phyloP scores from a whole-genome alignment of 2,113 vertebrate species.

The Cercopithecus mona region DNA sequence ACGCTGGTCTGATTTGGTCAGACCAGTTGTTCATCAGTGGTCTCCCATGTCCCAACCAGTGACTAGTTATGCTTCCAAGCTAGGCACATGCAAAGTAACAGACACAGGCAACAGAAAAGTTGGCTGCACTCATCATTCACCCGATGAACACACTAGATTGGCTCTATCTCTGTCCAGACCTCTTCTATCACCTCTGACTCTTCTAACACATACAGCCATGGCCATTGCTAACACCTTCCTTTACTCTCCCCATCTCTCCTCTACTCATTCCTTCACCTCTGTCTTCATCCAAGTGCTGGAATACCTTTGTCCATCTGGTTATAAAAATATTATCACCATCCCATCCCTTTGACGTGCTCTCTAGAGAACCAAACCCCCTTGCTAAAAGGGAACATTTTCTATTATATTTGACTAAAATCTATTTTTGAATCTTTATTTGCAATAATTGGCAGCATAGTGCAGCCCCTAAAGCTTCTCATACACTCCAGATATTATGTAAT shows the following conservation, averaged over 20 bases:
- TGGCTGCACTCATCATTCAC: not conserved
- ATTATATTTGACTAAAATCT: not conserved
- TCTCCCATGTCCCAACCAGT: not conserved
- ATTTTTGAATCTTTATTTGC: conserved; percentile 13
- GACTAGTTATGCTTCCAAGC: not conserved
- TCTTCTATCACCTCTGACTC: not conserved
- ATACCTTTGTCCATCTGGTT: not conserved
- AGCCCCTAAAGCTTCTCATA: not conserved
- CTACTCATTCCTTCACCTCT: not conserved
- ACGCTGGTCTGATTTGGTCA: not conserved
- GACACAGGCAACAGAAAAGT: not conserved
- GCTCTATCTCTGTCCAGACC: not conserved
- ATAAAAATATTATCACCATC: not conserved
- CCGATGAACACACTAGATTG: not conserved
- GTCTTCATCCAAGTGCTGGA: not conserved
- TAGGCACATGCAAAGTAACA: not conserved
- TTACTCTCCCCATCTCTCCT: not conserved
- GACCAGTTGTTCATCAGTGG: not conserved
- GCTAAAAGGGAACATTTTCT: not conserved
- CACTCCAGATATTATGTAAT: not conserved
- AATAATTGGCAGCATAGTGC: not conserved
- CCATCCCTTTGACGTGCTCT: not conserved
- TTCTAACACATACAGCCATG: not conserved
- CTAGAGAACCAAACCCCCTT: not conserved
- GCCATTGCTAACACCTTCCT: not conserved